Conservation (phyloP, 2,888 invertebrate genomes). For the Phaedon cochleariae region DNA sequence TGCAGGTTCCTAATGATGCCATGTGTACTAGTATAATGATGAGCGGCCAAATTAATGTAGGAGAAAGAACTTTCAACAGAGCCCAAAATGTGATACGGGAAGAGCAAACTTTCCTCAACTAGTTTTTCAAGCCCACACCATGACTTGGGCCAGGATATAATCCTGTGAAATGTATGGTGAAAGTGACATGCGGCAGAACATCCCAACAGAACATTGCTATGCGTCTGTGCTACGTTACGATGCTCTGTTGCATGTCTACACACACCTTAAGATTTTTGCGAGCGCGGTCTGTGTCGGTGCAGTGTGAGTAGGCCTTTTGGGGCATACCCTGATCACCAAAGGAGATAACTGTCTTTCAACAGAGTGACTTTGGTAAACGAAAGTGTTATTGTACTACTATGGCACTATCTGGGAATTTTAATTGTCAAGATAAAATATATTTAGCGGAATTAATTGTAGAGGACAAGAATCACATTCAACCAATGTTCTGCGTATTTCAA, state of each 20-base stretch:
- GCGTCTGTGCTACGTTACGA: not conserved
- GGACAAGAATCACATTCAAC: no score
- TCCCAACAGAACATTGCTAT: not conserved
- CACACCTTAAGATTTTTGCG: not conserved
- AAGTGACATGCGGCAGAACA: not conserved
- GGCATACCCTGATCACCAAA: not conserved
- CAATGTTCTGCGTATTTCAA: no score
- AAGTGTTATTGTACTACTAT: not conserved
- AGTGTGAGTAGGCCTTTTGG: not conserved
- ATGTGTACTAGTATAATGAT: no score
- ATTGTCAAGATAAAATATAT: not conserved
- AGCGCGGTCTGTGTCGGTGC: not conserved
- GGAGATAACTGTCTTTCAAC: no score
- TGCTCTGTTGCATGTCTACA: not conserved
- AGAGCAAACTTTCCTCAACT: not conserved
- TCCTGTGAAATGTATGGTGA: not conserved
- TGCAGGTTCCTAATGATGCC: no score
- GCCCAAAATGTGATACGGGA: not conserved
- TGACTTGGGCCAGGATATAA: not conserved
- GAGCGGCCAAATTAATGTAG: not conserved
- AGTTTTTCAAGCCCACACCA: not conserved
- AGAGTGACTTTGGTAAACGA: not conserved
- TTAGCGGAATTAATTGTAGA: no score
- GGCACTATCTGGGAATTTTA: not conserved
- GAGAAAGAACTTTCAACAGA: not conserved